Evolutionary conservation across 2,113 vertebrate genomes (phyloP).

Genomic region (Boleophthalmus pectinirostris): DNA sequence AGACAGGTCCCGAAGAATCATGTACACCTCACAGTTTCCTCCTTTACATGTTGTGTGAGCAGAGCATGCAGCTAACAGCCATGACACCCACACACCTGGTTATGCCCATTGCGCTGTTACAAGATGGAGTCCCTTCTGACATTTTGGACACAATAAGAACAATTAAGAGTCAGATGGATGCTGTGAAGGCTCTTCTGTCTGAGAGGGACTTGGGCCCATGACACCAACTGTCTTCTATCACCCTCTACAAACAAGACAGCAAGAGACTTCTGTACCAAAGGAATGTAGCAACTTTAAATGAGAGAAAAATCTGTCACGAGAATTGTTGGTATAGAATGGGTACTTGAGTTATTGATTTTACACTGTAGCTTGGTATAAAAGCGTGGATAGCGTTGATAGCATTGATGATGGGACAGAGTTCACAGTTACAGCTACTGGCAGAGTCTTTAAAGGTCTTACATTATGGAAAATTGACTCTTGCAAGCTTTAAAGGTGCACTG

Average conservation of each 20-base stretch:
- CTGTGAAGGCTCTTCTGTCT: not conserved
- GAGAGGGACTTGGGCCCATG: not conserved
- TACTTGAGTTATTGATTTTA: not conserved
- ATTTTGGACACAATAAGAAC: conserved; percentile 5
- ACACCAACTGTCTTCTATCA: not conserved
- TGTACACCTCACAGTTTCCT: not conserved
- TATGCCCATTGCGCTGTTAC: not conserved
- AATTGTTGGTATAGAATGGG: not conserved
- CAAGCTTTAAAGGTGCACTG: too few relatives aligned
- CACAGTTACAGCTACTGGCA: too few relatives aligned
- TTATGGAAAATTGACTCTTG: too few relatives aligned
- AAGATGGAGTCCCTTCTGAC: not conserved
- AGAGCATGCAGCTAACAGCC: not conserved
- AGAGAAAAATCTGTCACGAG: not conserved
- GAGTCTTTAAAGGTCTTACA: too few relatives aligned
- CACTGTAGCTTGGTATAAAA: not conserved
- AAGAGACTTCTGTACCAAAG: not conserved
- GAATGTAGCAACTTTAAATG: not conserved
- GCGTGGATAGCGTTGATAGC: too few relatives aligned
- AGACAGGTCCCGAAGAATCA: not conserved
- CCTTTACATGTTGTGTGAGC: not conserved
- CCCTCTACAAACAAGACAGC: not conserved
- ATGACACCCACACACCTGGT: not conserved
- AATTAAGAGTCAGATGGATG: conserved; percentile 6
- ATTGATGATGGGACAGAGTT: too few relatives aligned